phyloP scores from a whole-genome alignment of 2,797 vertebrate species.

The Gymnocypris eckloni region DNA sequence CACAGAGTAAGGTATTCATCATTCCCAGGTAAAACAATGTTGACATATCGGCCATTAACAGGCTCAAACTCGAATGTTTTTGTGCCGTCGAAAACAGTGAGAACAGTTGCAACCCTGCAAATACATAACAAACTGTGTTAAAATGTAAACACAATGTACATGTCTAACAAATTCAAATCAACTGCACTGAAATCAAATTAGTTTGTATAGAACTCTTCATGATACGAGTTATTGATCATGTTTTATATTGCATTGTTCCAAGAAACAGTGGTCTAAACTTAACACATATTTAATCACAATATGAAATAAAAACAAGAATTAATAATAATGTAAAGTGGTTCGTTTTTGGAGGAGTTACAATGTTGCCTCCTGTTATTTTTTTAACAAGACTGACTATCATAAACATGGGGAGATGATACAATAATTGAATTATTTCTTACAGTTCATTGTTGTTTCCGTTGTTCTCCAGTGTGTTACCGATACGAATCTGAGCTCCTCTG shows the following conservation, averaged over 20 bases:
- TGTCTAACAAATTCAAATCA: neutral
- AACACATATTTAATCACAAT: neutral
- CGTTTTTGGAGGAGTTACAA: neutral
- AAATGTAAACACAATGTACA: neutral
- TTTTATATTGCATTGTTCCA: neutral
- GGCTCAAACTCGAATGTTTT: neutral
- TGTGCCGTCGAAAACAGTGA: neutral
- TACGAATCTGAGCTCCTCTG: conserved; percentile 19
- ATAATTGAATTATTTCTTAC: neutral
- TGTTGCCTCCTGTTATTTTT: no score
- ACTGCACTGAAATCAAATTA: neutral
- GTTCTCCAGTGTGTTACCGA: neutral
- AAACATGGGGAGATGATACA: neutral
- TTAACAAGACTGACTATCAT: neutral
- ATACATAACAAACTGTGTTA: neutral
- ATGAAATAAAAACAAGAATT: no score
- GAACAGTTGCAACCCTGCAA: neutral
- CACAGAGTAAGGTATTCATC: conserved; percentile 8
- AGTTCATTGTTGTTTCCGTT: conserved; percentile 27
- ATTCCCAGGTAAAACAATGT: conserved; percentile 24
- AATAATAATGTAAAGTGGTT: neutral
- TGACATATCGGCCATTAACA: conserved; percentile 1
- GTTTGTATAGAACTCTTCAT: neutral
- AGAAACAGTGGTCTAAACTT: neutral
- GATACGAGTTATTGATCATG: neutral